Percentiles rank a stretch among this genome's conserved stretches.
phyloP scores from a whole-genome alignment of 2,888 invertebrate genomes.

The Cynaeus angustus region DNA sequence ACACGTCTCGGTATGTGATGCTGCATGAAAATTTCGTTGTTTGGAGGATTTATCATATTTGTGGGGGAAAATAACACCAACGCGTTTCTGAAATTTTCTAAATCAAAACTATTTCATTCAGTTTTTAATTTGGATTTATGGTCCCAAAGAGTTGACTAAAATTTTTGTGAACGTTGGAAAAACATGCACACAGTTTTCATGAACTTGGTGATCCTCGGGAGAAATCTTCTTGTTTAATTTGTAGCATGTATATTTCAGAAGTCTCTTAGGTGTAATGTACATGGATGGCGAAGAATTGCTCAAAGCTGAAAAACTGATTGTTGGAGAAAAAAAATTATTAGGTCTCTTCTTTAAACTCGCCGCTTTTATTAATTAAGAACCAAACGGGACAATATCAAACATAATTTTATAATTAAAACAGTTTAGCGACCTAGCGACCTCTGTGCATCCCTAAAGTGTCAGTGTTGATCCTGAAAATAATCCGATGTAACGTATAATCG shows the following conservation, averaged over 20 bases:
- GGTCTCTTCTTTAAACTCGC: neutral
- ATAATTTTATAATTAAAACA: constrained; percentile 12
- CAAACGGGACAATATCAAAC: neutral
- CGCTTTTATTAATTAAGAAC: constrained; percentile 6
- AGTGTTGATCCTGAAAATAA: constrained; percentile 32
- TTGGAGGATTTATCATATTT: constrained; percentile 13
- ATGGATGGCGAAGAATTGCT: constrained; percentile 15
- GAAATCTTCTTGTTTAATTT: constrained; percentile 34
- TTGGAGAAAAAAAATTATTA: neutral
- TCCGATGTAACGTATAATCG: constrained; percentile 32
- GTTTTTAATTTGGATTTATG: too few species aligned
- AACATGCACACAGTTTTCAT: neutral
- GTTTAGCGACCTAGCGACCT: too few species aligned
- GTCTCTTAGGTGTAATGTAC: constrained; percentile 22
- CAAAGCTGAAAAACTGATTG: constrained; percentile 6
- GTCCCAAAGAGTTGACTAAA: too few species aligned
- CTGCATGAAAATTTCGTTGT: constrained; percentile 22
- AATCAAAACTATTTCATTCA: too few species aligned
- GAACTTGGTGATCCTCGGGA: constrained; percentile 10
- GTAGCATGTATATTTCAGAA: constrained; percentile 24
- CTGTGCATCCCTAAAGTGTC: constrained; percentile 1
- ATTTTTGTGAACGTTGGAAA: neutral
- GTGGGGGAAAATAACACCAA: constrained; percentile 8
- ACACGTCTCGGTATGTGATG: constrained; percentile 14
- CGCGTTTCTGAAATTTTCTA: too few species aligned